A percentile compares a stretch with the other conserved stretches of the same genome.
Conservation (phyloP, 2,797 vertebrate genomes). For the Pseudochirops corinnae region DNA sequence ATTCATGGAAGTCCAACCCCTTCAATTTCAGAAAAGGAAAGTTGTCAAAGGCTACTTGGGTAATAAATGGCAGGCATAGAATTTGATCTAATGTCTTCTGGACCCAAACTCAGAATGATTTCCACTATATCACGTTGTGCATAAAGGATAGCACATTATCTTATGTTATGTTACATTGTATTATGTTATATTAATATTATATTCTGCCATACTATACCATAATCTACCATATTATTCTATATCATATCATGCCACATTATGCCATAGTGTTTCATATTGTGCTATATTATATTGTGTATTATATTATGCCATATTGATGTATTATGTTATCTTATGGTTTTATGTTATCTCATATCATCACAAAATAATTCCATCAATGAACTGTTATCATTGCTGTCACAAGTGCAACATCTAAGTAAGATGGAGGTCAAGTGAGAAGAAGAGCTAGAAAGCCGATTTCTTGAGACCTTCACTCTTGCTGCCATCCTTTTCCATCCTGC, state of each 20-base stretch:
- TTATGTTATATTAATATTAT: too few relatives aligned
- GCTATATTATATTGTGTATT: not conserved
- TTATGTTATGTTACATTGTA: not conserved
- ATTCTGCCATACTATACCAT: not conserved
- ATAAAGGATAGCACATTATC: not conserved
- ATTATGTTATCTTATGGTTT: not conserved
- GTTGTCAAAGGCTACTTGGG: not conserved
- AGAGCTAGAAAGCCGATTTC: not conserved
- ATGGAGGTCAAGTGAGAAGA: not conserved
- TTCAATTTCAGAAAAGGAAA: not conserved
- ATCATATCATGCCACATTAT: not conserved
- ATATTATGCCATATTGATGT: not conserved
- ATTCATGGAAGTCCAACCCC: not conserved
- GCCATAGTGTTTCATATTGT: not conserved
- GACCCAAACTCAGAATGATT: not conserved
- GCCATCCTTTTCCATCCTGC: not conserved
- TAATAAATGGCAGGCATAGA: not conserved
- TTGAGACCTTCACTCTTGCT: not conserved
- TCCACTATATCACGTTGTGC: not conserved
- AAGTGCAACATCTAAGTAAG: conserved; percentile 22
- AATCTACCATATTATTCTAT: not conserved
- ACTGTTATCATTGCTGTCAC: not conserved
- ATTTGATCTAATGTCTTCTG: not conserved
- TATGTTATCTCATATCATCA: not conserved
- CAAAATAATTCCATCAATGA: not conserved